Evolutionary conservation across 2,113 vertebrate species (phyloP).

Genomic region (Cichladusa arquata): DNA sequence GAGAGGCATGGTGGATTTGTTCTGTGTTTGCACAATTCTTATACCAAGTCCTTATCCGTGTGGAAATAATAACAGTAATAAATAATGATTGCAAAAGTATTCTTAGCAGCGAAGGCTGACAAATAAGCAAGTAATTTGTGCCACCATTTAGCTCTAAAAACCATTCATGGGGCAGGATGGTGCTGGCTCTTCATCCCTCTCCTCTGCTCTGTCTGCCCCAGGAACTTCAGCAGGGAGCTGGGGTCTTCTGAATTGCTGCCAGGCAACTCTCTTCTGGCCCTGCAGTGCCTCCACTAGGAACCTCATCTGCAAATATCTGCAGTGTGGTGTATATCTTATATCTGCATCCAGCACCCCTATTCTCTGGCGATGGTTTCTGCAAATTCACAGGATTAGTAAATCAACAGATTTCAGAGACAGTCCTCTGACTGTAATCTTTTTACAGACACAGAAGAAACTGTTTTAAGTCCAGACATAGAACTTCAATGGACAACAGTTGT

Average conservation of each 20-base stretch:
- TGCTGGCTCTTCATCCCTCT: not conserved
- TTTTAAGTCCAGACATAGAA: not conserved
- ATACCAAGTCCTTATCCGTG: not conserved
- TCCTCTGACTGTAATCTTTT: not conserved
- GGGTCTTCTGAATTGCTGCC: not conserved
- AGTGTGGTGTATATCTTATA: not conserved
- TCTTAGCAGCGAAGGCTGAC: not conserved
- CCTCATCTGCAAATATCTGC: not conserved
- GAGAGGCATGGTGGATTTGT: not conserved
- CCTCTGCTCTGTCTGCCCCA: fast-evolving
- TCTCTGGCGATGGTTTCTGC: not conserved
- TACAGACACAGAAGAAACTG: not conserved
- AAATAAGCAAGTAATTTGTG: not conserved
- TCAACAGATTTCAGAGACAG: not conserved
- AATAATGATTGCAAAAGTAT: not conserved
- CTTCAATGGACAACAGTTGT: not conserved
- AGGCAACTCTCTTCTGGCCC: not conserved
- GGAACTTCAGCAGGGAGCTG: not conserved
- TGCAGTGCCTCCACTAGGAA: not conserved
- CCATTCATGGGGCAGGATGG: fast-evolving
- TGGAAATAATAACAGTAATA: not conserved
- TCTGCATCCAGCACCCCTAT: not conserved
- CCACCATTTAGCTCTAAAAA: not conserved
- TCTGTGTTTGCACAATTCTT: not conserved
- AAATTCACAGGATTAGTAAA: not conserved